phyloP scores from a whole-genome alignment of 1,140 invertebrate species.

The Mylabris phalerata region DNA sequence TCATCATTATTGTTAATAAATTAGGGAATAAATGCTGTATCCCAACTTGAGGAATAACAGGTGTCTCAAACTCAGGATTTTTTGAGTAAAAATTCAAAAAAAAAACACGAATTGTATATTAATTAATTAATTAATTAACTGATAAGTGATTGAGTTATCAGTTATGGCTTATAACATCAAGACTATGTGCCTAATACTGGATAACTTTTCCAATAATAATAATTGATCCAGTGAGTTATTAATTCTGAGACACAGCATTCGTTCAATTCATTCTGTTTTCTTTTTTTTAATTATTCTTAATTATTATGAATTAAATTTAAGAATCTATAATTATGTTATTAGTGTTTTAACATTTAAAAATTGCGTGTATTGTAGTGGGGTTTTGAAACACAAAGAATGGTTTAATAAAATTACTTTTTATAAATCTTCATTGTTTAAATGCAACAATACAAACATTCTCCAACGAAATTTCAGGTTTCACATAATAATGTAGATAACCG shows the following conservation, averaged over 20 bases:
- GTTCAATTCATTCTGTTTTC: too few species aligned
- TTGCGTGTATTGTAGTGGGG: conserved; percentile 23
- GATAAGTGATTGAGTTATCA: background rate
- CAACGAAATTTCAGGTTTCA: conserved; percentile 54
- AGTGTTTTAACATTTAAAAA: conserved; percentile 11
- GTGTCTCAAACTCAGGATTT: conserved; percentile 15
- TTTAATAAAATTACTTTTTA: conserved; percentile 12
- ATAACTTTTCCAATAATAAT: conserved; percentile 2
- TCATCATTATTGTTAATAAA: too few species aligned
- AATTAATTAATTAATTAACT: too few species aligned
- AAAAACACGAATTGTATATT: too few species aligned
- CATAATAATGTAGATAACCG: conserved; percentile 57
- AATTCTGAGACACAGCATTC: conserved; percentile 15
- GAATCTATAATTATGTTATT: conserved; percentile 5
- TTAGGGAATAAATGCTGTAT: background rate
- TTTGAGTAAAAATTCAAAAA: background rate
- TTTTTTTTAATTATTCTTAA: too few species aligned
- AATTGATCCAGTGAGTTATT: conserved; percentile 6
- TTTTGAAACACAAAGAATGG: conserved; percentile 1
- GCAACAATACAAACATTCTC: conserved; percentile 77
- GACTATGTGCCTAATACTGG: conserved; percentile 22
- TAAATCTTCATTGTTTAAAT: conserved; percentile 13
- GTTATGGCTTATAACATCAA: conserved; percentile 4
- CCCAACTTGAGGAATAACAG: conserved; percentile 6
- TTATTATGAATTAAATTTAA: too few species aligned